These are phyloP conservation scores for Potamilus streckersoni DNA, from an alignment of 1,140 invertebrate species.

Conservation along the genomic window DNA sequence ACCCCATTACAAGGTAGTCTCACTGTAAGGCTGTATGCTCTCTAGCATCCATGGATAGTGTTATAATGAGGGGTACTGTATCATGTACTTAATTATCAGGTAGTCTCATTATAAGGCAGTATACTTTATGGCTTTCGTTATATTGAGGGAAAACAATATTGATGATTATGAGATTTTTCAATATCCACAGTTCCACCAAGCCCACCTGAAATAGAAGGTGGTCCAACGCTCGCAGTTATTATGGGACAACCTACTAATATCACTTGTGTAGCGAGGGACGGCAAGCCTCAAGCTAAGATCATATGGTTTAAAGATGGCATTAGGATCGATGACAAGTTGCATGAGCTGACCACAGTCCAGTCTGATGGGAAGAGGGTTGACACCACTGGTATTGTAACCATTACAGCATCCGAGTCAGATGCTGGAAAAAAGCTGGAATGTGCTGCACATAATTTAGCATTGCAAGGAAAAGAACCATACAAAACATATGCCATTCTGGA, in stretches of 20 bases:
- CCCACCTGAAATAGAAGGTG: conserved; percentile 85
- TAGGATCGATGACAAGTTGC: conserved; percentile 36
- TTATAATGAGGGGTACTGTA: too few species aligned
- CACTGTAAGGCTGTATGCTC: too few species aligned
- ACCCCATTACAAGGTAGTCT: too few species aligned
- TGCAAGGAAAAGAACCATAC: conserved; percentile 47
- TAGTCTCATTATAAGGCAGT: too few species aligned
- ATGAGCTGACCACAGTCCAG: conserved; percentile 31
- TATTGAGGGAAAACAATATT: too few species aligned
- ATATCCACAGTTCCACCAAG: conserved; percentile 81
- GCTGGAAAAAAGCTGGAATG: conserved; percentile 93
- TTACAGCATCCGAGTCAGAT: conserved; percentile 81
- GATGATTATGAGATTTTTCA: not conserved
- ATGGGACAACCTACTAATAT: conserved; percentile 90
- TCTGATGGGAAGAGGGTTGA: conserved; percentile 72
- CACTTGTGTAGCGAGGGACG: conserved; percentile 88
- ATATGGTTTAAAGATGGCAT: conserved; percentile 47
- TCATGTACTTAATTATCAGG: too few species aligned
- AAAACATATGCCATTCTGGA: conserved; percentile 57
- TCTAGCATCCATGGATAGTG: too few species aligned
- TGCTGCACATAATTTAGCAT: conserved; percentile 69
- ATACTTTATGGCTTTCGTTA: too few species aligned
- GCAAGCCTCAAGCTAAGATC: conserved; percentile 89
- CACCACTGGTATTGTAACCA: conserved; percentile 82
- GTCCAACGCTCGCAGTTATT: conserved; percentile 79